Percentiles rank a stretch among this genome's conserved stretches.
phyloP scores from a whole-genome alignment of 2,113 vertebrate species.

The Neopipo cinnamomea region DNA sequence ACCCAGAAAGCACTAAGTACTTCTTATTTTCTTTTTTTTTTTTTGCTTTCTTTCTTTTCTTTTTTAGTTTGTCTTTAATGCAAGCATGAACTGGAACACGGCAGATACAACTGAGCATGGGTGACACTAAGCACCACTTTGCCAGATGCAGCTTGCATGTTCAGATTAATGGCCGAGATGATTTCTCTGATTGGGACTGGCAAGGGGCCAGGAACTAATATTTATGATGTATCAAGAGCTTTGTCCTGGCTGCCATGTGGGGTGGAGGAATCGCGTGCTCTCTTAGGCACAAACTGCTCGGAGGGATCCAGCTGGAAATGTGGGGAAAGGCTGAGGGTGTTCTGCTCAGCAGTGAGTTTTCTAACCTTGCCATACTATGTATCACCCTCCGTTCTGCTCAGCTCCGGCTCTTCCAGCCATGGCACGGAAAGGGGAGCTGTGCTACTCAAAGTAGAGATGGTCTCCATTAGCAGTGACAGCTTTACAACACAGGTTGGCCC shows the following conservation, averaged over 20 bases:
- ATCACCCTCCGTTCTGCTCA: neutral
- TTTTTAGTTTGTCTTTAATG: neutral
- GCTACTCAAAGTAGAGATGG: neutral
- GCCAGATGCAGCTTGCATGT: neutral
- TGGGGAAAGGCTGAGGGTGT: neutral
- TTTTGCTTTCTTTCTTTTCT: neutral
- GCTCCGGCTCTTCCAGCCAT: neutral
- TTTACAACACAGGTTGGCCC: neutral
- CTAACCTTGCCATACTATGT: neutral
- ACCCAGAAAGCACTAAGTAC: neutral
- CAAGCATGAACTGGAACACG: neutral
- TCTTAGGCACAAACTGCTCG: neutral
- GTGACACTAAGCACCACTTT: neutral
- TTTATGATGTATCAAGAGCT: neutral
- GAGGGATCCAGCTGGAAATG: neutral
- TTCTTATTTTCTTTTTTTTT: neutral
- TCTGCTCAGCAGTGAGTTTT: neutral
- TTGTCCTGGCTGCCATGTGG: conserved; percentile 11
- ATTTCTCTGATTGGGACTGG: conserved; percentile 29
- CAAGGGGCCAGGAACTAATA: conserved; percentile 4
- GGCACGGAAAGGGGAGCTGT: neutral
- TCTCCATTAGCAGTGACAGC: conserved; percentile 24
- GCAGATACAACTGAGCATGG: neutral
- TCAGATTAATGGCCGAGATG: neutral
- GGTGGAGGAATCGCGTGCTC: neutral